Base-by-base conservation (phyloP, 2,113 vertebrate genomes). In the Petrocephalus zakoni region DNA sequence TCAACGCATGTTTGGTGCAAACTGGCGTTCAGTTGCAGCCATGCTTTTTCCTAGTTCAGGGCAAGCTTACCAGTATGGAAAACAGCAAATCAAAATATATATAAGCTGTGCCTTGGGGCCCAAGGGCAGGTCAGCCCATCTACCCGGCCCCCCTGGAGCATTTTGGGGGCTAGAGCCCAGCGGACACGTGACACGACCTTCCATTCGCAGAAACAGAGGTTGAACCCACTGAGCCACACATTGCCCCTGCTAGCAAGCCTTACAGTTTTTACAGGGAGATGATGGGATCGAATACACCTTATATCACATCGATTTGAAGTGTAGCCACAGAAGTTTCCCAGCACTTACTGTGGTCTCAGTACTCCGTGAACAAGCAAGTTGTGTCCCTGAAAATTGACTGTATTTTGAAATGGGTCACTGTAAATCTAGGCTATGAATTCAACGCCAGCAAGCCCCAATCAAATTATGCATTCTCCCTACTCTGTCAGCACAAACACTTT, bases 391-490 rank as follows among this genome's bases (percentile, higher is more conserved):
- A 83, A 13, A 37, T 13, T 11, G 81, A 46, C 17, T 49, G 37
- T 17, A 46, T 83, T 46, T 83, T n/a, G 46, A 83, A 83, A 83
- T 51, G 42, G 81, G 81, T 83, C 46, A 83, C 81, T 83, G 81
- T 83, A 83, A 49, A 49, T 49, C 34, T 49, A 25, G 81, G 46
- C 81, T 46, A 83, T 46, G 46, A 49, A 83, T 37, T 83, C 81
- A n/a, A 42, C 11, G 46, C 81, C 81, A 10, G 81, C 81, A 83
- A 83, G 21, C 37, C 9, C 81, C 81, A 83, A n/a, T 83, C 81
- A 83, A 83, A 83, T 83, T 83, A 83, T 83, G 81, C 81, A 47
- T 83, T 49, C 42, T 21, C 37, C 81, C 46, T 8, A 49, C 81
- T 83, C 81, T 49, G 22, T 47, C 37, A 49, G 81, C 81, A 49